Conservation (phyloP, 2,888 invertebrate species). For the Endotricha flammealis region DNA sequence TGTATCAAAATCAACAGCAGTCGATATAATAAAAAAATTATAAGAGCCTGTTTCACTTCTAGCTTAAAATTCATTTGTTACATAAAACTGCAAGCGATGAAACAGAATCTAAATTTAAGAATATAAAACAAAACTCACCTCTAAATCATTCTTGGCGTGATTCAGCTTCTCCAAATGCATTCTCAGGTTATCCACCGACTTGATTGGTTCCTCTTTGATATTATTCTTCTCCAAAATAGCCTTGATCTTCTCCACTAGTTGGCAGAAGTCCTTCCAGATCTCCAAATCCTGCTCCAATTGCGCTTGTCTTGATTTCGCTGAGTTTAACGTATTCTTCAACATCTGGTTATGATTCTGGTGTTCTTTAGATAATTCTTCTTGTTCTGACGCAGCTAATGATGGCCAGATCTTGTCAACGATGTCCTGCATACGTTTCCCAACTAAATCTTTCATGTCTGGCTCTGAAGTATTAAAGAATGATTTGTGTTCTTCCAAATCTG, state of each 20-base stretch:
- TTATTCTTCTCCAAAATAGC: constrained; percentile 85
- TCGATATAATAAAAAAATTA: too few species aligned
- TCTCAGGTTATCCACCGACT: constrained; percentile 88
- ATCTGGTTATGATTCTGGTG: constrained; percentile 89
- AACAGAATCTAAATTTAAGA: too few species aligned
- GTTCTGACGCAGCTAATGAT: constrained; percentile 87
- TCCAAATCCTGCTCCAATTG: constrained; percentile 89
- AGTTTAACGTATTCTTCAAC: constrained; percentile 88
- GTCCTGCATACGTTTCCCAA: constrained; percentile 88
- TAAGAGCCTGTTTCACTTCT: too few species aligned
- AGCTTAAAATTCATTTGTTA: too few species aligned
- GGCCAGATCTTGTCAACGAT: constrained; percentile 94
- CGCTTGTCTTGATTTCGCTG: constrained; percentile 88
- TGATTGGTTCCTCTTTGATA: constrained; percentile 88
- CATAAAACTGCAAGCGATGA: too few species aligned
- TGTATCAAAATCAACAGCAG: constrained; percentile 5
- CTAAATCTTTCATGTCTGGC: constrained; percentile 85
- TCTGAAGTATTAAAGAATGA: constrained; percentile 88
- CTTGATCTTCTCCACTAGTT: constrained; percentile 86
- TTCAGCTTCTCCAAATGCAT: constrained; percentile 90
- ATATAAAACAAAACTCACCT: constrained; percentile 74
- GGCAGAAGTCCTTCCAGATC: constrained; percentile 91
- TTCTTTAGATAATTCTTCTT: constrained; percentile 89
- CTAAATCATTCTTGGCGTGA: constrained; percentile 84
- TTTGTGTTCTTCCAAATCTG: constrained; percentile 92